A percentile compares a stretch with the other conserved stretches of the same genome.
phyloP scores from a whole-genome alignment of 2,888 invertebrate species.

The Invenusta paracnida region DNA sequence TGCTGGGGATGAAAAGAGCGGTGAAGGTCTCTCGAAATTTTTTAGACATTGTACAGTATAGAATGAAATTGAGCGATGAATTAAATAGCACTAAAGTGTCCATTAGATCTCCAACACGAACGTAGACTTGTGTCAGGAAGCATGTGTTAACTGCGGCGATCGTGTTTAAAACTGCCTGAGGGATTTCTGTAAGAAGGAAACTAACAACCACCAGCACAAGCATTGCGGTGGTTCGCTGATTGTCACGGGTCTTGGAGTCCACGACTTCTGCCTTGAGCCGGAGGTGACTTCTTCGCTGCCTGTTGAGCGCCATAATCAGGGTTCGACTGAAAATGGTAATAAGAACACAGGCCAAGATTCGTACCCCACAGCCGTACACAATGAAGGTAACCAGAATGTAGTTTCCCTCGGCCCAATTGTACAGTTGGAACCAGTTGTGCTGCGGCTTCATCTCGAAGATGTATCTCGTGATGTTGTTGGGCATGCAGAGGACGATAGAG shows the following conservation, averaged over 20 bases:
- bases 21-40: conserved; percentile 39
- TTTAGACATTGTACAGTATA: conserved; percentile 40
- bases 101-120: conserved; percentile 30
- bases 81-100: conserved; percentile 39
- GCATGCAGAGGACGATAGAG: not conserved
- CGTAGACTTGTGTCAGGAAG: conserved; percentile 28
- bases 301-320: conserved; percentile 32
- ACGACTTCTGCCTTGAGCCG: conserved; percentile 21
- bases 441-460: not conserved
- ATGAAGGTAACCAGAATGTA: conserved; percentile 24
- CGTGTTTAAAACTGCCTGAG: conserved; percentile 40
- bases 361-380: conserved; percentile 36
- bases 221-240: conserved; percentile 37
- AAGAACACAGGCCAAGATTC: conserved; percentile 27
- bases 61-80: conserved; percentile 41
- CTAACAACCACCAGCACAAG: conserved; percentile 37
- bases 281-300: not conserved
- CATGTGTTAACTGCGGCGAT: not conserved
- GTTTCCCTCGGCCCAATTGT: not conserved
- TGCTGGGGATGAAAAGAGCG: conserved; percentile 1
- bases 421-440: not conserved
- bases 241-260: not conserved
- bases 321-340: conserved; percentile 30
- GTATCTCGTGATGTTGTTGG: not conserved
- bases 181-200: conserved; percentile 42